Evolutionary conservation across 1,140 invertebrate genomes (phyloP).

Genomic region (Caenorhabditis brenneri): DNA sequence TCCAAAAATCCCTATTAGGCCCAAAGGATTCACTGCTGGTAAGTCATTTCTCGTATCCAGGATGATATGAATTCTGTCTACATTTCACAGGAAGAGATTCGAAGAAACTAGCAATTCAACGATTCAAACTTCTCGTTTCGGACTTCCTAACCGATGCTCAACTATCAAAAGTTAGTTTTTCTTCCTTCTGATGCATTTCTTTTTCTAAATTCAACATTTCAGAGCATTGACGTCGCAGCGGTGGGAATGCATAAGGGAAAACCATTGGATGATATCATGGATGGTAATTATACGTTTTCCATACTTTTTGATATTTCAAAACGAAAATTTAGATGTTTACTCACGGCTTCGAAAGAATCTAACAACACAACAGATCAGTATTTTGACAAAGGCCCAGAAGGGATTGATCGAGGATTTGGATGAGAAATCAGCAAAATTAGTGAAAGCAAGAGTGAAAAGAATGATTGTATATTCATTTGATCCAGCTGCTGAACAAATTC

Average conservation of each 20-base stretch:
- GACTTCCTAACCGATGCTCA: conserved; percentile 8
- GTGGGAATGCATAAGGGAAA: conserved; percentile 29
- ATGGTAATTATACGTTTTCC: not conserved
- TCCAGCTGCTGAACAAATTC: conserved; percentile 22
- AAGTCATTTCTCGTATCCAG: too few relatives aligned
- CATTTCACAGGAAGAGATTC: not conserved
- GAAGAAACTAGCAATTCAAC: not conserved
- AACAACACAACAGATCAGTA: conserved; percentile 16
- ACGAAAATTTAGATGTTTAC: conserved; percentile 18
- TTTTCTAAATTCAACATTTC: not conserved
- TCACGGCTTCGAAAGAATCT: not conserved
- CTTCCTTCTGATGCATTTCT: not conserved
- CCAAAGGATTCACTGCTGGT: not conserved
- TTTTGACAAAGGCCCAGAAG: not conserved
- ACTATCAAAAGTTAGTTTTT: not conserved
- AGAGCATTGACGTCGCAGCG: conserved; percentile 30
- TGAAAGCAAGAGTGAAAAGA: conserved; percentile 13
- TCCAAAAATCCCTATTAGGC: not conserved
- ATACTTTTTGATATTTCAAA: too few relatives aligned
- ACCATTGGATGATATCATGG: conserved; percentile 23
- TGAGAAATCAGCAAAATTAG: conserved; percentile 4
- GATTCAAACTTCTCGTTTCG: conserved; percentile 12
- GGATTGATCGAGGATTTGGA: conserved; percentile 11
- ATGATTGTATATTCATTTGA: conserved; percentile 29
- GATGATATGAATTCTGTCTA: not conserved